Conservation (phyloP, 2,888 invertebrate species). For the Adela reaumurella region DNA sequence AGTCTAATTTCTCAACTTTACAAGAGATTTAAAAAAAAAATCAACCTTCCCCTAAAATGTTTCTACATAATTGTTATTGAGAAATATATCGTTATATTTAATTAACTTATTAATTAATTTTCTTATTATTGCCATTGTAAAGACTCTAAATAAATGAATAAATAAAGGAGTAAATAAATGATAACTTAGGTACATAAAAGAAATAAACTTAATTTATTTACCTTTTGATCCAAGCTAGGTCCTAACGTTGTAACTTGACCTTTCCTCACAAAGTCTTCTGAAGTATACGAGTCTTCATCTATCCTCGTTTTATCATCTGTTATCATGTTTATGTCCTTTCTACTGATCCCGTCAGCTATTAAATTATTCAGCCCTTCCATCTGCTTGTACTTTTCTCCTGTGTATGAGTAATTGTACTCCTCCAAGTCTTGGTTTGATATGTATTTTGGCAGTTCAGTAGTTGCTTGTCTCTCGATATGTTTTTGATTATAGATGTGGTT, state of each 20-base stretch:
- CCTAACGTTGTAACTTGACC: conserved; percentile 53
- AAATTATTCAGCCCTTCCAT: conserved; percentile 39
- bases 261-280: conserved; percentile 14
- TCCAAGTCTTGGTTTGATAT: conserved; percentile 5
- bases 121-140: too few species aligned
- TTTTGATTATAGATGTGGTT: conserved; percentile 12
- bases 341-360: conserved; percentile 44
- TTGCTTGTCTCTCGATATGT: conserved; percentile 24
- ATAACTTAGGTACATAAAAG: too few species aligned
- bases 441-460: conserved; percentile 17
- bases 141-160: too few species aligned
- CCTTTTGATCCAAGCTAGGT: conserved; percentile 65
- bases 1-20: too few species aligned
- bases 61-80: too few species aligned
- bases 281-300: conserved; percentile 8
- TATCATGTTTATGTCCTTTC: conserved; percentile 40
- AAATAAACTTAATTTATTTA: conserved; percentile 16
- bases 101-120: too few species aligned
- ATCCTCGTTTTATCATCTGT: conserved; percentile 24
- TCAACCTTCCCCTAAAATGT: too few species aligned
- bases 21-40: too few species aligned
- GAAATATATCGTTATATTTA: too few species aligned
- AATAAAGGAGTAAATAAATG: too few species aligned
- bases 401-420: conserved; percentile 29
- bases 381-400: conserved; percentile 38